Percentiles rank a stretch among this genome's conserved stretches.
phyloP scores from a whole-genome alignment of 2,888 invertebrate genomes.

The Philopedon plagiatum region DNA sequence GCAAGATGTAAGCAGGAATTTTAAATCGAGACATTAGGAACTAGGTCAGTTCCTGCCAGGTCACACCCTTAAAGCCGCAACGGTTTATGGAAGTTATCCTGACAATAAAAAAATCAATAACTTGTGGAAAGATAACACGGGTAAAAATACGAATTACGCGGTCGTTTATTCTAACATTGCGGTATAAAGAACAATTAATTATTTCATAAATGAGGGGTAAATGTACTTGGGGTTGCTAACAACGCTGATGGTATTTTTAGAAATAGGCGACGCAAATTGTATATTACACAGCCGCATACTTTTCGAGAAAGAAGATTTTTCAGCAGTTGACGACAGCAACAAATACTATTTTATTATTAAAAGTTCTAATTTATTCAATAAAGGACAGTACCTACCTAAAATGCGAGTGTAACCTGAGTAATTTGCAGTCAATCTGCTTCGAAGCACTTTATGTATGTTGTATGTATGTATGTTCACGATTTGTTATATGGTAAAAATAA shows the following conservation, averaged over 20 bases:
- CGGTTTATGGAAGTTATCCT: not conserved
- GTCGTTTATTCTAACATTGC: not conserved
- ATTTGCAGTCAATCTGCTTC: too few species aligned
- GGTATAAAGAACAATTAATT: slow-evolving; percentile 5
- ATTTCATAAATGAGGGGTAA: slow-evolving; percentile 4
- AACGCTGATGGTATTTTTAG: not conserved
- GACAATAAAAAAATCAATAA: slow-evolving; percentile 12
- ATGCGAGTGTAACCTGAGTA: too few species aligned
- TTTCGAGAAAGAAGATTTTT: too few species aligned
- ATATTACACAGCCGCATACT: too few species aligned
- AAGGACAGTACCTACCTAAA: too few species aligned
- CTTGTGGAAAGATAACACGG: not conserved
- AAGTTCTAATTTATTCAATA: too few species aligned
- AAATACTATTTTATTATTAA: too few species aligned
- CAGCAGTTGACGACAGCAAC: too few species aligned
- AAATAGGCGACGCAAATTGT: too few species aligned
- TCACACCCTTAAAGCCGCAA: not conserved
- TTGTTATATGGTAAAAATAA: too few species aligned
- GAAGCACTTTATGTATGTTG: too few species aligned
- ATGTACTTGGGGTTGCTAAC: slow-evolving; percentile 8
- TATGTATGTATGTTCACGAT: too few species aligned
- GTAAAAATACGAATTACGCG: slow-evolving; percentile 1
- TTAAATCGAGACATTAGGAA: not conserved
- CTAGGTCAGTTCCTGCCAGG: slow-evolving; percentile 10
- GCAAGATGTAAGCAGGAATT: not conserved